Base-by-base conservation (phyloP, 1,140 invertebrate genomes). In the Carcinoscorpius rotundicauda region DNA sequence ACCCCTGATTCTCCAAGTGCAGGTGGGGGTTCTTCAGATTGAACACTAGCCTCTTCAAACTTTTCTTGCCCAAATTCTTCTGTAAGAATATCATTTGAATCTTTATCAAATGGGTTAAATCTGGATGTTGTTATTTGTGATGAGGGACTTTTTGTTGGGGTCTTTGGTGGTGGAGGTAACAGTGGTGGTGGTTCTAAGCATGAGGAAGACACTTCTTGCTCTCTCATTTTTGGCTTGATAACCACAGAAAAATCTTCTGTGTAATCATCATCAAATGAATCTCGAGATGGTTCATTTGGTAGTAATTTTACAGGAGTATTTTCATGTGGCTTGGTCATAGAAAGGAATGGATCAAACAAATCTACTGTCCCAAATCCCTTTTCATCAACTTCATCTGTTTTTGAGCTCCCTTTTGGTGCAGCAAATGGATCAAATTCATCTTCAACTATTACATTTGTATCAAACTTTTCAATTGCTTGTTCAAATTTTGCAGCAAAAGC, bases 51-150 rank as follows among this genome's bases (percentile, higher is more conserved):
- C 62, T 62, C 68, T 52, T 62, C 67, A 57, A 69, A 51, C n/a
- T 49, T 51, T 8, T 9, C 60, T 52, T 73, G 71, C 29, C 64
- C 60, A 53, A 66, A 64, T 52, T 69, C 70, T 49, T 62, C 60
- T 72, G 74, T 58, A 74, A 73, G 69, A 76, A 75, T 58, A 75
- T 73, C 68, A 75, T 76, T 67, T 73, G 72, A 52, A 61, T 83
- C 82, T 70, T 86, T 86, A 75, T 92, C 88, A 74, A 94, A 94
- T 1, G 91, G 92, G 78, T 89, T 88, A 69, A 81, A 81, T 51
- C 85, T 63, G 52, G 68, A 69, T n/a, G 53, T 55, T n/a, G 53
- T 8, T 6, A 8, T 55, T 1, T 11, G 52, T 58, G 60, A 49
- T 49, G 59, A 56, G 11, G 50, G 29, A 56, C 63, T 62, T 60